Evolutionary conservation across 1,140 invertebrate genomes (phyloP), one percentile per base, ranked within the genome.

Genomic region (Pogonomyrmex barbatus): DNA sequence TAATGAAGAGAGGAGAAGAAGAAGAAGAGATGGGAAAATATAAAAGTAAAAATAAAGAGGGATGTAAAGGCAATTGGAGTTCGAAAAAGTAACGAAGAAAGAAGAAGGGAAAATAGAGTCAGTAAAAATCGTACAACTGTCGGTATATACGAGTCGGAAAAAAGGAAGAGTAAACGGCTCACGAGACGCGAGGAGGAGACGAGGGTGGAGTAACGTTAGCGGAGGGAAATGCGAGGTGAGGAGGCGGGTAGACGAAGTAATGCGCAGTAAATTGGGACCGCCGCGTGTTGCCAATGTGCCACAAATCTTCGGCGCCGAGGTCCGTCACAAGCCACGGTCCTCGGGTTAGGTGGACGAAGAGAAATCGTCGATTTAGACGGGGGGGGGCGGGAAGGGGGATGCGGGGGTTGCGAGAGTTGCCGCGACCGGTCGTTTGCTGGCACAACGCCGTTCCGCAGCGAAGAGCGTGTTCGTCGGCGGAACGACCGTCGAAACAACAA

Each of bases 191-290:
- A 88, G 87, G 62, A 56, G 39, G 36, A 73, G 86, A 88, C 87
- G 86, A 87, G 47, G 79, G 78, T 79, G 75, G 83, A 88, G 24
- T 90, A 78, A 86, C 33, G 17, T 17, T 2, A 42, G 24, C 36
- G 58, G 73, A 62, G 33, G 78, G 47, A 77, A 86, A 62, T 30
- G 71, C 33, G 56, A 42, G 82, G 42, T 39, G 45, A 60, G 47
- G 76, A 54, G 86, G 71, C 84, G 88, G 54, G 24, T 50, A 76
- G 67, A 42, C 75, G 70, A 68, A 78, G 90, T 91, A 91, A 91
- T 91, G 90, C 86, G 86, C 90, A 78, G 90, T 91, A 91, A 91
- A 91, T 91, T 91, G 88, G 83, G 86, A 54, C 90, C 81, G 86
- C 90, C 90, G 88, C 82, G 90, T 91, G 90, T 86, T 82, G 58